A percentile compares a stretch with the other conserved stretches of the same genome.
phyloP scores from a whole-genome alignment of 2,888 invertebrate species.

The Emmelina monodactyla region DNA sequence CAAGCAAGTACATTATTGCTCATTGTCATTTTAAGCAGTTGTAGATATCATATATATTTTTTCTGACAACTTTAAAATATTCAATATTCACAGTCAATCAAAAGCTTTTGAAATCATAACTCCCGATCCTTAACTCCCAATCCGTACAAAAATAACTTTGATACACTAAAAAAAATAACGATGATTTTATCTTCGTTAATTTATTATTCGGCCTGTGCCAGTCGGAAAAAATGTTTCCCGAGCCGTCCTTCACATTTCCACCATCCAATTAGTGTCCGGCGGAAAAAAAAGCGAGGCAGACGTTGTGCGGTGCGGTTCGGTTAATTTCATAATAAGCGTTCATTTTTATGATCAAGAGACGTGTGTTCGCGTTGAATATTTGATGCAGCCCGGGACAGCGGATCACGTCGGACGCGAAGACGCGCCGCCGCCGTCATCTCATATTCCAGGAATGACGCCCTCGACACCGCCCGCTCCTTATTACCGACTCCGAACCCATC shows the following conservation, averaged over 20 bases:
- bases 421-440: slow-evolving; percentile 31
- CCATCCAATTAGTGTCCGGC: slow-evolving; percentile 63
- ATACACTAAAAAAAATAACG: too few species aligned
- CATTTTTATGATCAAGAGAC: slow-evolving; percentile 58
- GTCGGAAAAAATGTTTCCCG: slow-evolving; percentile 32
- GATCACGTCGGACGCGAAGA: slow-evolving; percentile 29
- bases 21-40: too few species aligned
- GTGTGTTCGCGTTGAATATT: slow-evolving; percentile 49
- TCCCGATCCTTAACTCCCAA: too few species aligned
- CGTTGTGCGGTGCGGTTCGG: slow-evolving; percentile 40
- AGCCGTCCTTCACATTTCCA: slow-evolving; percentile 58
- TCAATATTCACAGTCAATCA: too few species aligned
- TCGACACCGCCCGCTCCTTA: slow-evolving; percentile 18
- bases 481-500: too few species aligned
- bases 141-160: too few species aligned
- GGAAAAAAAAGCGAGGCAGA: slow-evolving; percentile 38
- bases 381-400: slow-evolving; percentile 46
- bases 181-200: not conserved
- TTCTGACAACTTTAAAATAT: too few species aligned
- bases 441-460: slow-evolving; percentile 43
- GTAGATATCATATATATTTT: too few species aligned
- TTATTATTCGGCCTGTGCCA: slow-evolving; percentile 9
- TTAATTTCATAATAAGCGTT: slow-evolving; percentile 64
- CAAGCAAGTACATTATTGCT: too few species aligned
- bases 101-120: too few species aligned